Percentiles rank a stretch among this genome's conserved stretches.
These are phyloP conservation scores for Drosophila anomelani DNA, from an alignment of 2,888 invertebrate species.

Conservation along the genomic window DNA sequence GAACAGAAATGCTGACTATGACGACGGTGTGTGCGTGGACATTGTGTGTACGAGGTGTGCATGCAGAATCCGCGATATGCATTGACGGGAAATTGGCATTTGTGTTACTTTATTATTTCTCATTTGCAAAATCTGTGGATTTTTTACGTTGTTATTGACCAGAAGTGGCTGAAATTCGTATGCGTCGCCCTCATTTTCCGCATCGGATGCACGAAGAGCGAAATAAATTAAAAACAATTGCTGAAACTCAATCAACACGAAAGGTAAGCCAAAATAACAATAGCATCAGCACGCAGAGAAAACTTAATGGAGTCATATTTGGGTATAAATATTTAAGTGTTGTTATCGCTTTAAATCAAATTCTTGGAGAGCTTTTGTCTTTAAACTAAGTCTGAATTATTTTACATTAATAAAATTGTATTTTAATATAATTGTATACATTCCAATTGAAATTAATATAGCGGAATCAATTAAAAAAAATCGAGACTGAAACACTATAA, in stretches of 20 bases:
- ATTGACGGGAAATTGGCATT: constrained; percentile 74
- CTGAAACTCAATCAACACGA: constrained; percentile 65
- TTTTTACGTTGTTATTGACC: constrained; percentile 25
- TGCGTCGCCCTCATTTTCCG: constrained; percentile 28
- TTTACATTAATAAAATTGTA: background rate
- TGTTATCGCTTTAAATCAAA: background rate
- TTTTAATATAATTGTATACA: too few species aligned
- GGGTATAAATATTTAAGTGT: background rate
- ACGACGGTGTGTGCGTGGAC: constrained; percentile 22
- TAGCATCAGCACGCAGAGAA: constrained; percentile 14
- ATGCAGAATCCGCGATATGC: constrained; percentile 56
- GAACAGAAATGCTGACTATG: constrained; percentile 10
- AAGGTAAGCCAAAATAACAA: constrained; percentile 59
- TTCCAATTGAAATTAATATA: background rate
- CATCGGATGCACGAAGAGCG: constrained; percentile 32
- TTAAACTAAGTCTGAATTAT: background rate
- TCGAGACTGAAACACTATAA: background rate
- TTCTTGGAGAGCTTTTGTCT: background rate
- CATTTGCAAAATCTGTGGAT: constrained; percentile 27
- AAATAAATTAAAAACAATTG: constrained; percentile 68
- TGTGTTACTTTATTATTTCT: constrained; percentile 73
- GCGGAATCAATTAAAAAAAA: background rate
- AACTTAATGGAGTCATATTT: background rate
- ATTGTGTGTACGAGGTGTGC: constrained; percentile 58
- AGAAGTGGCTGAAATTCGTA: constrained; percentile 27